These are phyloP conservation scores for Lobophora halterata DNA, from an alignment of 2,888 invertebrate species.

Conservation along the genomic window DNA sequence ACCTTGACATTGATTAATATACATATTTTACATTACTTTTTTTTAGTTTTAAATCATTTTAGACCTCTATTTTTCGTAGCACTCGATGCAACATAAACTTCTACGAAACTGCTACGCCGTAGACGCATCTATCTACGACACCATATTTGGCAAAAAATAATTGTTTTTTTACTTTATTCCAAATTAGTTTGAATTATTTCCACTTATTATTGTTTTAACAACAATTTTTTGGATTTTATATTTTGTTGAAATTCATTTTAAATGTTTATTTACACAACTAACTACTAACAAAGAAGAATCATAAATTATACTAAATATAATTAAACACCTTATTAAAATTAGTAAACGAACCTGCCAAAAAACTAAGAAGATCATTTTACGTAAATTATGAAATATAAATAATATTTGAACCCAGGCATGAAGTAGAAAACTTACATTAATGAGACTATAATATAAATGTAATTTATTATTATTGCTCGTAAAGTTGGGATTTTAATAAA, in stretches of 20 bases:
- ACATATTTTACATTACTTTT: too few relatives aligned
- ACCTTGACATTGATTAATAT: too few relatives aligned
- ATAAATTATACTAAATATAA: too few relatives aligned
- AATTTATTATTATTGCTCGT: constrained; percentile 20
- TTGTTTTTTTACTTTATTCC: too few relatives aligned
- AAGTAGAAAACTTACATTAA: constrained; percentile 24
- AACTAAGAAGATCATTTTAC: constrained; percentile 31
- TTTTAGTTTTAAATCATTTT: too few relatives aligned
- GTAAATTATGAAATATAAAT: constrained; percentile 29
- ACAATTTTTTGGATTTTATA: too few relatives aligned
- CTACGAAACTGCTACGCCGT: constrained; percentile 20
- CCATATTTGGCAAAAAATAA: neutral
- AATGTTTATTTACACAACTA: too few relatives aligned
- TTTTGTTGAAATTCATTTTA: too few relatives aligned
- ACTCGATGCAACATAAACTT: constrained; percentile 1
- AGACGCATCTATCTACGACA: constrained; percentile 3
- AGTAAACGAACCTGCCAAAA: constrained; percentile 25
- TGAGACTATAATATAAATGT: constrained; percentile 19
- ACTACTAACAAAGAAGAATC: too few relatives aligned
- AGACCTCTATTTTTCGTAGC: too few relatives aligned
- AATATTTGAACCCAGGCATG: constrained; percentile 9
- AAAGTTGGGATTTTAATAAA: constrained; percentile 8
- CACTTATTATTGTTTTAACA: too few relatives aligned
- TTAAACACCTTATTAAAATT: neutral
- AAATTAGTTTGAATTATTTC: too few relatives aligned